A percentile compares a stretch with the other conserved stretches of the same genome.
phyloP scores from a whole-genome alignment of 1,140 invertebrate species.

The Venustaconcha ellipsiformis region DNA sequence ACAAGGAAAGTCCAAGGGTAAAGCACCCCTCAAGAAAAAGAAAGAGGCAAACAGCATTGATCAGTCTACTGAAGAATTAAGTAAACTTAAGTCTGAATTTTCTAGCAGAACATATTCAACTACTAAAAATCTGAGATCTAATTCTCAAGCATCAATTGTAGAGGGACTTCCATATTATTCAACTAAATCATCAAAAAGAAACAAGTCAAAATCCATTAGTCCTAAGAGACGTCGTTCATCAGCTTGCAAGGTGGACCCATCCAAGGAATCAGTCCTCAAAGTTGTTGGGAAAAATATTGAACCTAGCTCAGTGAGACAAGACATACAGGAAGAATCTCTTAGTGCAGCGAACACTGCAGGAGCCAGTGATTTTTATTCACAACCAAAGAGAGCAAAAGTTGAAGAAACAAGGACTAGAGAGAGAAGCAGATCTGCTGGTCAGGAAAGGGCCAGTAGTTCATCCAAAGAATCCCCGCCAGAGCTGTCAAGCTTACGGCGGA shows the following conservation, averaged over 20 bases:
- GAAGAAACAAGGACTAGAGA: slow-evolving; percentile 17
- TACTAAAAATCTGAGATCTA: slow-evolving; percentile 22
- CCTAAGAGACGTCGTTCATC: slow-evolving; percentile 6
- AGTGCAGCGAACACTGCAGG: slow-evolving; percentile 2
- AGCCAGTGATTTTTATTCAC: neutral
- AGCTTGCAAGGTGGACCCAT: slow-evolving; percentile 22
- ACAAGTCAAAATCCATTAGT: slow-evolving; percentile 1
- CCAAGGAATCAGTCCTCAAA: slow-evolving; percentile 13
- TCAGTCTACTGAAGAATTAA: neutral
- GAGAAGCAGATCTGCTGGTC: neutral
- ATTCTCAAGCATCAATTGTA: slow-evolving; percentile 20
- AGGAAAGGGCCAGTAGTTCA: slow-evolving; percentile 3
- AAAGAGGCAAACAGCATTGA: neutral
- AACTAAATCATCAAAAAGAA: neutral
- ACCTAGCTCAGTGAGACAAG: slow-evolving; percentile 8
- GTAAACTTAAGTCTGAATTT: neutral
- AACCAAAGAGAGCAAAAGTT: slow-evolving; percentile 12
- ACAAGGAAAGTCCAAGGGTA: no score
- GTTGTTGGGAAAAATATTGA: slow-evolving; percentile 13
- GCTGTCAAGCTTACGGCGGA: slow-evolving; percentile 59
- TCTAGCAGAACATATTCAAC: neutral
- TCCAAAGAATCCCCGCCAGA: slow-evolving; percentile 34
- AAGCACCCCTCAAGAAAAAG: no score
- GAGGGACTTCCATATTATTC: slow-evolving; percentile 20
- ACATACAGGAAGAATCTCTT: slow-evolving; percentile 12